Base-by-base conservation (phyloP, 2,113 vertebrate genomes). In the Nothoprocta pentlandii region DNA sequence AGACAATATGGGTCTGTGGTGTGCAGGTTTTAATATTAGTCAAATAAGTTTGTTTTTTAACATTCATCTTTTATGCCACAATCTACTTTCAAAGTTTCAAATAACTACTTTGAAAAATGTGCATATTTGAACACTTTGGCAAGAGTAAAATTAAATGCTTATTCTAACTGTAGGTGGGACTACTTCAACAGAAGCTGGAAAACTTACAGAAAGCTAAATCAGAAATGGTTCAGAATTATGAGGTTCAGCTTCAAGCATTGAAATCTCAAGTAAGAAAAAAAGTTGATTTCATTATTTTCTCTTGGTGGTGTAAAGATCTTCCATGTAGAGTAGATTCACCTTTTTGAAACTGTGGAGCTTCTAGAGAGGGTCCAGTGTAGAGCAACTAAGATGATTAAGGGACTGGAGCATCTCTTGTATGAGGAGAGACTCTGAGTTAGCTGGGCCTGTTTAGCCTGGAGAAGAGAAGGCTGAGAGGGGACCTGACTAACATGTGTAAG, bases 161-260 rank as follows among this genome's bases (percentile, higher is more conserved):
- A 54, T 97, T 97, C 51, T 94, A 88, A 95, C 85, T 93, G n/a
- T 86, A 98, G 98, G 97, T 98, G 68, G 96, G 87, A 63, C 87
- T 97, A 34, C 98, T 98, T 87, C 96, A 44, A 71, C 97, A 97
- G 95, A 98, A 98, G 62, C 42, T 98, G 95, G 97, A 98, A 97
- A 96, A 94, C 74, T 96, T 98, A 82, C 96, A 98, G 89, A 98
- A 97, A 82, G 94, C 94, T 92, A 98, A 98, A 42, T 69, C 91
- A 74, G 96, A 97, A 81, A 97, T 97, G 96, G 96, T 95, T 91
- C 96, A 96, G 81, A 97, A 97, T 82, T 98, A 98, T 7, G 96
- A 98, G 96, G 95, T 80, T 49, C 97, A 98, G 46, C 97, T 98
- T 69, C 97, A 98, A 83, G 90, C 62, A 20, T 86, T 98, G 44